Evolutionary conservation across 2,797 vertebrate genomes (phyloP).

Genomic region (Pangasius krempfi): DNA sequence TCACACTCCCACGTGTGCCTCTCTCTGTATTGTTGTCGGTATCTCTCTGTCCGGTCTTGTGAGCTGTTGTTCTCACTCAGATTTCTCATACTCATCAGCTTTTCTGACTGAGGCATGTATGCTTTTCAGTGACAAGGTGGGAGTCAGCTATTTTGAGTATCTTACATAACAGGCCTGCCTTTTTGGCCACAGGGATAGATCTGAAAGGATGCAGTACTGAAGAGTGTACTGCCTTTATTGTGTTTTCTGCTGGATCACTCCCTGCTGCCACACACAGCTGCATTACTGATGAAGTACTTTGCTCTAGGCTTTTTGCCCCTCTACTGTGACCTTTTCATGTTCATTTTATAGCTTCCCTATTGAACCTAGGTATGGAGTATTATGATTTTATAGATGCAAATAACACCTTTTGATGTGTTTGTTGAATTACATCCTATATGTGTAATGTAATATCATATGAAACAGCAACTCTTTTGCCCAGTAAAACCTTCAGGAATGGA

Average conservation of each 20-base stretch:
- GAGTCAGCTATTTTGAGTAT: slow-evolving; percentile 44
- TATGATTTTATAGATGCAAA: neutral
- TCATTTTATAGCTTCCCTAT: neutral
- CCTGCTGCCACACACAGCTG: neutral
- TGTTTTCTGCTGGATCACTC: slow-evolving; percentile 1
- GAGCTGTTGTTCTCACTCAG: neutral
- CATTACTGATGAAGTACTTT: neutral
- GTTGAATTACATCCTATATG: too few species aligned
- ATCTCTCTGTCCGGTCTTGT: neutral
- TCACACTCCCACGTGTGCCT: neutral
- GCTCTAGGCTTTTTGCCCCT: neutral
- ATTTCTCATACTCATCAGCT: slow-evolving; percentile 2
- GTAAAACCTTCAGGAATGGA: neutral
- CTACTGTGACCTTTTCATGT: neutral
- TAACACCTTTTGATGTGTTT: neutral
- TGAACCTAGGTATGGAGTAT: neutral
- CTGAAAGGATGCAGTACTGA: slow-evolving; percentile 50
- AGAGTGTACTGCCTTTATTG: slow-evolving; percentile 7
- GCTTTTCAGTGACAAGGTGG: slow-evolving; percentile 17
- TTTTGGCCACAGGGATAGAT: slow-evolving; percentile 49
- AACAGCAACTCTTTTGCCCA: neutral
- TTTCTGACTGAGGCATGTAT: slow-evolving; percentile 25
- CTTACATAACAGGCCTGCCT: slow-evolving; percentile 47
- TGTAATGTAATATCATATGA: neutral
- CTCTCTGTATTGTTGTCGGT: neutral